phyloP scores from a whole-genome alignment of 2,113 vertebrate species.

The Drymodes brunneopygia region DNA sequence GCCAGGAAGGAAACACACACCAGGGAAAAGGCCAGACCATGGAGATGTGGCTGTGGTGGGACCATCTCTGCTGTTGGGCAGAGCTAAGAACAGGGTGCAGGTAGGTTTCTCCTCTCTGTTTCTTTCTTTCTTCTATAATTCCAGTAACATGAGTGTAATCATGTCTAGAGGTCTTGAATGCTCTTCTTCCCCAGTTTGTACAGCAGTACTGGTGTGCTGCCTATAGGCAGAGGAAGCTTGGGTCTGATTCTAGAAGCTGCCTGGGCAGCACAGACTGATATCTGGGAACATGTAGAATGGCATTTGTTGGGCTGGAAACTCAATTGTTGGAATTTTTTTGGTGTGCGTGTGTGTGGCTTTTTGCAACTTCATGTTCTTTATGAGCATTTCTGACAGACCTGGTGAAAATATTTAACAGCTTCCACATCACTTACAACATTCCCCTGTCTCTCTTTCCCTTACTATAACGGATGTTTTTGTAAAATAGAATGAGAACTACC shows the following conservation, averaged over 20 bases:
- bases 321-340: neutral
- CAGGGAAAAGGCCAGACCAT: neutral
- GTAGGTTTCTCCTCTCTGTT: neutral
- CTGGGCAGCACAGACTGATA: neutral
- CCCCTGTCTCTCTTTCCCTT: neutral
- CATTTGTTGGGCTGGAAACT: neutral
- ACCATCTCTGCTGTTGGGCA: neutral
- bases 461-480: neutral
- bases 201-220: neutral
- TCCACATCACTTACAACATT: neutral
- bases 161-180: neutral
- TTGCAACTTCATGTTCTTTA: neutral
- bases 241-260: neutral
- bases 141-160: neutral
- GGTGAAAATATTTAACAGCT: neutral
- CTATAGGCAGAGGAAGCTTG: neutral
- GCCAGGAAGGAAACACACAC: neutral
- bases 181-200: neutral
- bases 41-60: neutral
- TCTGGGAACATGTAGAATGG: neutral
- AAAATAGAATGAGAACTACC: neutral
- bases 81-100: neutral
- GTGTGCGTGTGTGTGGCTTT: neutral
- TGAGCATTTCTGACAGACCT: neutral
- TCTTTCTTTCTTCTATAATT: neutral